Conservation (phyloP, 2,113 vertebrate species). For the Speoplatyrhinus poulsoni region DNA sequence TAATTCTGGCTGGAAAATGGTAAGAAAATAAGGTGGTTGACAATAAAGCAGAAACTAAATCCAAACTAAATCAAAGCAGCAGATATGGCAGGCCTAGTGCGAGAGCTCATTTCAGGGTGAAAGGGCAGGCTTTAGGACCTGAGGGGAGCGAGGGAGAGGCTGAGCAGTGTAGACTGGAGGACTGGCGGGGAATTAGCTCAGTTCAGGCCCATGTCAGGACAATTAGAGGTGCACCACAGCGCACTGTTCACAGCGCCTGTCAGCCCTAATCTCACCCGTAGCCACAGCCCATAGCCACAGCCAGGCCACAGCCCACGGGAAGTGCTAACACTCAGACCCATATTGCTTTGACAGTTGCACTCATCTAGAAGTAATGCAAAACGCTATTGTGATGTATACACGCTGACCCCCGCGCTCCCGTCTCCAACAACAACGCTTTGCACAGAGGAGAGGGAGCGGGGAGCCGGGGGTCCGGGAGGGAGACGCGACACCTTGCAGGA, state of each 20-base stretch:
- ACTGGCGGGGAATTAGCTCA: conserved; percentile 78
- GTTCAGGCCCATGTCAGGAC: conserved; percentile 82
- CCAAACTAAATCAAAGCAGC: conserved; percentile 24
- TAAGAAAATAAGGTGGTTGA: background rate
- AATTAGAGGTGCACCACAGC: conserved; percentile 83
- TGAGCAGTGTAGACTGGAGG: conserved; percentile 60
- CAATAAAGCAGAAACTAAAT: conserved; percentile 26
- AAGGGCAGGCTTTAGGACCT: conserved; percentile 61
- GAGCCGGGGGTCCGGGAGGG: background rate
- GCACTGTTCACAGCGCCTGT: conserved; percentile 82
- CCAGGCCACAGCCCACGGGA: conserved; percentile 85
- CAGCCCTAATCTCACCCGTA: conserved; percentile 83
- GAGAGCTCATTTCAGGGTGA: conserved; percentile 33
- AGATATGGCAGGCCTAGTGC: background rate
- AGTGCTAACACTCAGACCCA: conserved; percentile 84
- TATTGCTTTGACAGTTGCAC: conserved; percentile 98
- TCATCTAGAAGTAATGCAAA: conserved; percentile 98
- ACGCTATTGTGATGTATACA: conserved; percentile 89
- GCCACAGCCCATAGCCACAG: conserved; percentile 82
- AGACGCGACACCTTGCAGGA: conserved; percentile 6
- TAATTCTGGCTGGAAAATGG: background rate
- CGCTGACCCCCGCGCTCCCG: conserved; percentile 81
- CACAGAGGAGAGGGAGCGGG: conserved; percentile 3
- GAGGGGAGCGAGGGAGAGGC: conserved; percentile 19
- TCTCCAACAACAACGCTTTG: conserved; percentile 80